Evolutionary conservation across 1,140 invertebrate species (phyloP).

Genomic region (Sarcophaga peregrina): DNA sequence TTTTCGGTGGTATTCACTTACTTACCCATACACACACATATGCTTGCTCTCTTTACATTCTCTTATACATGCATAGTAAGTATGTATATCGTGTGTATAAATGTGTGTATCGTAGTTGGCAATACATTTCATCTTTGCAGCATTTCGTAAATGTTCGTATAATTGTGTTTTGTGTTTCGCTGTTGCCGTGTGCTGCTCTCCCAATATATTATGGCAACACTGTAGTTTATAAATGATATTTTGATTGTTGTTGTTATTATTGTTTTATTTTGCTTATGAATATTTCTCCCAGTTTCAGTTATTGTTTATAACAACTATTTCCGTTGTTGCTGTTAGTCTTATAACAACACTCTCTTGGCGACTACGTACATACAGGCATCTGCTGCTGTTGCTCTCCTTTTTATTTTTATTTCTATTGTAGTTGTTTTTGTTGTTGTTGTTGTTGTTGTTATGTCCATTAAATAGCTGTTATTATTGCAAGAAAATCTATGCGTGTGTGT

Average conservation of each 20-base stretch:
- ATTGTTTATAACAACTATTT: conserved; percentile 43
- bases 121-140: not conserved
- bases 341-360: not conserved
- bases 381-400: conserved; percentile 15
- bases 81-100: too few relatives aligned
- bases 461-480: not conserved
- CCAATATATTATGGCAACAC: not conserved
- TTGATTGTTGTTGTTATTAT: conserved; percentile 8
- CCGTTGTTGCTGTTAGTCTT: conserved; percentile 47
- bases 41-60: not conserved
- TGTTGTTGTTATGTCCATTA: not conserved
- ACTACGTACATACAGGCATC: too few relatives aligned
- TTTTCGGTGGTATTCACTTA: not conserved
- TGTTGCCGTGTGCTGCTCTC: conserved; percentile 1
- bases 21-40: not conserved
- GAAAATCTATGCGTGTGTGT: not conserved
- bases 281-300: conserved; percentile 36
- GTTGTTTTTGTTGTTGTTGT: not conserved
- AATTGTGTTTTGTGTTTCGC: not conserved
- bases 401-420: not conserved
- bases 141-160: not conserved
- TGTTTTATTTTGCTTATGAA: not conserved
- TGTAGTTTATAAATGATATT: not conserved
- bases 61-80: not conserved
- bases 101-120: too few relatives aligned